phyloP scores from a whole-genome alignment of 64 coral and sea anemone species.

The Stylophora pistillata region DNA sequence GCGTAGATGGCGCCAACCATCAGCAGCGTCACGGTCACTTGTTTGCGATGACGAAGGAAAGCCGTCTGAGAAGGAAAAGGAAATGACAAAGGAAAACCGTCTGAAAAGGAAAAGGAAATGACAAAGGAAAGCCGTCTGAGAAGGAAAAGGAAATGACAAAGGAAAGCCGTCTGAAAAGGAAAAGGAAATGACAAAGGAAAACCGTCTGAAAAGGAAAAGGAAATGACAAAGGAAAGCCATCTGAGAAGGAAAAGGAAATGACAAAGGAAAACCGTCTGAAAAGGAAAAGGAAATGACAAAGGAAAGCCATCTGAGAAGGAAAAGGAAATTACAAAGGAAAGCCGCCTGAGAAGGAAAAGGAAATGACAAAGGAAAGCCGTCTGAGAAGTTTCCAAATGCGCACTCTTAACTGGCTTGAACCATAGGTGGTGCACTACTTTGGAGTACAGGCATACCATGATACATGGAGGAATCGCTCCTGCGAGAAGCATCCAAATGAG shows the following conservation, averaged over 20 bases:
- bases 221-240: slow-evolving; percentile 11
- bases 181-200: too few relatives aligned
- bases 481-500: slow-evolving; percentile 11
- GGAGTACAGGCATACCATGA: slow-evolving; percentile 35
- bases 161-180: too few relatives aligned
- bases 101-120: too few relatives aligned
- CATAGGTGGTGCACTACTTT: slow-evolving; percentile 36
- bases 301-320: too few relatives aligned
- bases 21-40: background rate
- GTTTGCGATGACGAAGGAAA: background rate
- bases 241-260: too few relatives aligned
- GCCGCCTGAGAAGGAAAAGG: too few relatives aligned
- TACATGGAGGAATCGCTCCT: slow-evolving; percentile 11
- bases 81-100: too few relatives aligned
- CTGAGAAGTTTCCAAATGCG: background rate
- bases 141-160: too few relatives aligned
- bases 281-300: too few relatives aligned
- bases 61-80: slow-evolving; percentile 43
- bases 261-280: too few relatives aligned
- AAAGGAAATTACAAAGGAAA: too few relatives aligned
- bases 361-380: slow-evolving; percentile 12
- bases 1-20: background rate
- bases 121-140: slow-evolving; percentile 13
- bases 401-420: background rate
- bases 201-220: too few relatives aligned